Percentiles rank a stretch among this genome's conserved stretches.
Conservation (phyloP, 2,797 vertebrate species). For the Pygocentrus nattereri region DNA sequence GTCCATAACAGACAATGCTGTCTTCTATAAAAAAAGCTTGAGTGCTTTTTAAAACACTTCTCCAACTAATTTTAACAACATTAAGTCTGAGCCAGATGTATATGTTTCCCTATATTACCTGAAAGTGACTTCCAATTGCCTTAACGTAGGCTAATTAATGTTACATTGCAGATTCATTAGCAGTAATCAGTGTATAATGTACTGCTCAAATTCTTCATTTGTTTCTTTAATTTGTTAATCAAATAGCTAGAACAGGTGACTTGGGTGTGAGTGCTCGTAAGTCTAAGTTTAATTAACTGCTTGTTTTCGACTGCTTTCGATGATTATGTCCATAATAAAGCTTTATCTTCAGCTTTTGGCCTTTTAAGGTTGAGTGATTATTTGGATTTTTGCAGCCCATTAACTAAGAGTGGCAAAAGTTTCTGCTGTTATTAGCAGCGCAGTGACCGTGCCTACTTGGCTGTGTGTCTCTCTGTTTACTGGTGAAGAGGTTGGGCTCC, state of each 20-base stretch:
- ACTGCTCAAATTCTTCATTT: background rate
- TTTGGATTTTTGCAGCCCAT: constrained; percentile 55
- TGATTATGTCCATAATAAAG: constrained; percentile 53
- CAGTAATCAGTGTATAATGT: background rate
- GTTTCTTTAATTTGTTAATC: constrained; percentile 67
- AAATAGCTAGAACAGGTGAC: background rate
- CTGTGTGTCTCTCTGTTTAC: constrained; percentile 72
- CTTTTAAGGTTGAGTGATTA: constrained; percentile 49
- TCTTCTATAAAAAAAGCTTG: constrained; percentile 70
- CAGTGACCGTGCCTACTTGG: constrained; percentile 27
- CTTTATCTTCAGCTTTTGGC: constrained; percentile 24
- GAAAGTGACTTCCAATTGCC: constrained; percentile 2
- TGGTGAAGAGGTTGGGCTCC: constrained; percentile 73
- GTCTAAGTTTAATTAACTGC: constrained; percentile 27
- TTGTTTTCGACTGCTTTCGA: constrained; percentile 32
- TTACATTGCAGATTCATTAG: background rate
- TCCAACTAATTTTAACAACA: background rate
- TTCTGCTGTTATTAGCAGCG: constrained; percentile 62
- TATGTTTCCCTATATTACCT: constrained; percentile 54
- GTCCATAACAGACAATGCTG: too few species aligned
- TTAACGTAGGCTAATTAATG: background rate
- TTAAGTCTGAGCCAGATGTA: constrained; percentile 32
- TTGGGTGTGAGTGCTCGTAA: background rate
- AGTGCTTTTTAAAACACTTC: constrained; percentile 65
- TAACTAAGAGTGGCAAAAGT: constrained; percentile 55